A percentile compares a stretch with the other conserved stretches of the same genome.
Conservation (phyloP, 2,113 vertebrate species). For the Peromyscus polionotus region DNA sequence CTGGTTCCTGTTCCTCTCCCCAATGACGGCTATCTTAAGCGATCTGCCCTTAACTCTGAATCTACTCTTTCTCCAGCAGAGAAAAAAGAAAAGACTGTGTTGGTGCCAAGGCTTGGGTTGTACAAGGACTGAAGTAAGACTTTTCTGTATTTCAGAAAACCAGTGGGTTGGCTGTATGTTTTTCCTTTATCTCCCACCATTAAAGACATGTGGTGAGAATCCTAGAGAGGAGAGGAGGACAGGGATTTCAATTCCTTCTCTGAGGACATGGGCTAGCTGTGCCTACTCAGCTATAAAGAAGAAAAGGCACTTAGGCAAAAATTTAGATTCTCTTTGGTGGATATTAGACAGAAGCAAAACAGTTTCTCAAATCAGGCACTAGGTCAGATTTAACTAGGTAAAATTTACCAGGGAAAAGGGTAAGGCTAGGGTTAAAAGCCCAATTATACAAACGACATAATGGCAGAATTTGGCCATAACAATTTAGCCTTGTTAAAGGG, state of each 20-base stretch:
- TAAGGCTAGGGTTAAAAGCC: neutral
- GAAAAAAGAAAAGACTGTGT: conserved; percentile 46
- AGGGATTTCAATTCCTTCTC: neutral
- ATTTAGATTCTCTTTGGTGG: neutral
- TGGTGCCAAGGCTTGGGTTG: conserved; percentile 36
- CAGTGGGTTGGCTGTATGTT: neutral
- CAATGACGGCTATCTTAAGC: neutral
- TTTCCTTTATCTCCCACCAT: conserved; percentile 19
- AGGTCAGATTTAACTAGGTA: neutral
- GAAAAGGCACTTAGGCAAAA: neutral
- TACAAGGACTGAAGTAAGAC: conserved; percentile 54
- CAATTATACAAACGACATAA: neutral
- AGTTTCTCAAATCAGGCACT: neutral
- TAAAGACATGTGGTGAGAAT: neutral
- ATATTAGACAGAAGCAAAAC: neutral
- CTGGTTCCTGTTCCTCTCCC: neutral
- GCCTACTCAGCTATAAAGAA: neutral
- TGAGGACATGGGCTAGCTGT: neutral
- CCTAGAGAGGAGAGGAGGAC: neutral
- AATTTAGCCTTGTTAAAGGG: conserved; percentile 21
- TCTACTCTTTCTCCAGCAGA: conserved; percentile 44
- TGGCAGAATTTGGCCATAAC: neutral
- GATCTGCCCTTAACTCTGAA: neutral
- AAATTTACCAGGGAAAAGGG: neutral
- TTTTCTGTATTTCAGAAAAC: conserved; percentile 54